phyloP scores from a whole-genome alignment of 1,140 invertebrate genomes.

The Lordiphosa stackelbergi region DNA sequence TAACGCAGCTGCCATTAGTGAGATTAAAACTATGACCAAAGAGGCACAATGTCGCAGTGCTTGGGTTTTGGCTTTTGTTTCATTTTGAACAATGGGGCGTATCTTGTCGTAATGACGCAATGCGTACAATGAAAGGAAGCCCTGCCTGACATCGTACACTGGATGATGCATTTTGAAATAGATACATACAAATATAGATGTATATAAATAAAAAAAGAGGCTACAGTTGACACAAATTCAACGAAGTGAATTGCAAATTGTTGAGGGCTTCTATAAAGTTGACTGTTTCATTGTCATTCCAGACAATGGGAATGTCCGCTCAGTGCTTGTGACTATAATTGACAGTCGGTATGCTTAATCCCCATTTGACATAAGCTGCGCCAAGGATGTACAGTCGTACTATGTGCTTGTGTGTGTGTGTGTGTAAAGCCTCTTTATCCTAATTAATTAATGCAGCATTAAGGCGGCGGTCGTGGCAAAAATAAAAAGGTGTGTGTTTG shows the following conservation, averaged over 20 bases:
- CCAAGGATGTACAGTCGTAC: too few relatives aligned
- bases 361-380: too few relatives aligned
- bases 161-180: constrained; percentile 8
- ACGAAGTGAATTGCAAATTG: constrained; percentile 18
- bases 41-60: constrained; percentile 48
- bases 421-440: too few relatives aligned
- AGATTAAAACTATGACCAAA: constrained; percentile 68
- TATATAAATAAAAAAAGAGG: constrained; percentile 40
- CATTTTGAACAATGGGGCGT: constrained; percentile 52
- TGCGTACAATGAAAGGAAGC: constrained; percentile 42
- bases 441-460: too few relatives aligned
- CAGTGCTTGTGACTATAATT: too few relatives aligned
- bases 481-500: too few relatives aligned
- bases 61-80: constrained; percentile 44
- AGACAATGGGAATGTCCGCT: too few relatives aligned
- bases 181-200: constrained; percentile 11
- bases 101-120: constrained; percentile 65
- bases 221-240: constrained; percentile 66
- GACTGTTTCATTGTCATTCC: neutral
- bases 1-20: constrained; percentile 57
- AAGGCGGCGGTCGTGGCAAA: too few relatives aligned
- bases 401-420: too few relatives aligned
- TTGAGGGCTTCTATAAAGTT: constrained; percentile 28
- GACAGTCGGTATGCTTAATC: too few relatives aligned
- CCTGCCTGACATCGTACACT: neutral